phyloP scores from a whole-genome alignment of 2,888 invertebrate genomes.

The Hydraecia micacea region DNA sequence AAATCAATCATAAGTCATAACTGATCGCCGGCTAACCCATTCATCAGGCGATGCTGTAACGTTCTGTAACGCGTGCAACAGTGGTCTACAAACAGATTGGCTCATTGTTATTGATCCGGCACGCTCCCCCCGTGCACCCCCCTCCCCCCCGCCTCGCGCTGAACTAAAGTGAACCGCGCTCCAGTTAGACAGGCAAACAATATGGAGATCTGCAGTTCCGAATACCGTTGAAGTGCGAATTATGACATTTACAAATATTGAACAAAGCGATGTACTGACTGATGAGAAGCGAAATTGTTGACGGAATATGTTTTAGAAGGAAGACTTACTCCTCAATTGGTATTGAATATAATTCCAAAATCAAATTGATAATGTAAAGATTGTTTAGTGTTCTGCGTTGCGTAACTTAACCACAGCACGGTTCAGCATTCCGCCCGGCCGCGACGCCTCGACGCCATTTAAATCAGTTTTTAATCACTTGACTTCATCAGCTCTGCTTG shows the following conservation, averaged over 20 bases:
- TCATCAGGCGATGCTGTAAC: constrained; percentile 36
- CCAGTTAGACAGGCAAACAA: constrained; percentile 22
- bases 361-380: background rate
- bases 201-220: constrained; percentile 29
- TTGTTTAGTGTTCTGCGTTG: background rate
- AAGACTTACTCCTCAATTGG: no score
- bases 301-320: background rate
- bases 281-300: background rate
- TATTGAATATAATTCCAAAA: background rate
- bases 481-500: background rate
- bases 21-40: background rate
- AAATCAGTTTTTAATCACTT: background rate
- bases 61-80: background rate
- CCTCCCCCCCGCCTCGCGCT: background rate
- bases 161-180: constrained; percentile 39
- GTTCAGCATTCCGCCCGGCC: background rate
- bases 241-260: background rate
- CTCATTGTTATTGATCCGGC: constrained; percentile 9
- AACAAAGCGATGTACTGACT: background rate
- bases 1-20: no score
- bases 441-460: background rate
- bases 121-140: no score
- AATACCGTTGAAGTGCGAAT: background rate
- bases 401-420: background rate
- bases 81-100: constrained; percentile 20